Evolutionary conservation across 2,797 vertebrate genomes (phyloP).

Genomic region (Pangasius macronema): DNA sequence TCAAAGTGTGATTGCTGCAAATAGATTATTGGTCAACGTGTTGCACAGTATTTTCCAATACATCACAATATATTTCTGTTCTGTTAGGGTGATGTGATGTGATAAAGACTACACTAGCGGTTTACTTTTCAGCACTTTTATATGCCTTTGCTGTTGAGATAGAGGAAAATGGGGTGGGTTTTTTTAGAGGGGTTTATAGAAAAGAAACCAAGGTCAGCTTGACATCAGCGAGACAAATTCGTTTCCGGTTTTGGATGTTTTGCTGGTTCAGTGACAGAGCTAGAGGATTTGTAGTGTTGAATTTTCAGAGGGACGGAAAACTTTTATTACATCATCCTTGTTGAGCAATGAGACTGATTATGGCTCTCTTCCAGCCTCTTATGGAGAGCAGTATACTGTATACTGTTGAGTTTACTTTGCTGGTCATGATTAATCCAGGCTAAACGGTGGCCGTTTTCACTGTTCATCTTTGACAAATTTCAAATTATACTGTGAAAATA

Average conservation of each 20-base stretch:
- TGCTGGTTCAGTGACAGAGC: constrained; percentile 29
- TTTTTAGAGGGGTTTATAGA: neutral
- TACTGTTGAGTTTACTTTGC: neutral
- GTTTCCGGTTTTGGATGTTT: constrained; percentile 30
- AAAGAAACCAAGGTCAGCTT: neutral
- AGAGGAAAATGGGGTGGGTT: neutral
- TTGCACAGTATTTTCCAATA: neutral
- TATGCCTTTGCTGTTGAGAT: neutral
- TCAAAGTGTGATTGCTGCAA: neutral
- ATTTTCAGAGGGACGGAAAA: neutral
- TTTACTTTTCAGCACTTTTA: constrained; percentile 36
- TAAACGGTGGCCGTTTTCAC: neutral
- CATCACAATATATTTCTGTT: neutral
- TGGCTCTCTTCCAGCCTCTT: constrained; percentile 17
- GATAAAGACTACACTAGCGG: neutral
- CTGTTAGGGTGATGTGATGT: neutral
- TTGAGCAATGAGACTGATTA: constrained; percentile 14
- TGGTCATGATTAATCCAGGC: neutral
- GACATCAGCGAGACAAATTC: neutral
- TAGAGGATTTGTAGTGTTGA: neutral
- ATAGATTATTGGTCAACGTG: neutral
- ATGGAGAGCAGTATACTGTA: neutral
- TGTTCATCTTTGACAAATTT: neutral
- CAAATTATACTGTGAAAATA: neutral
- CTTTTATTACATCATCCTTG: constrained; percentile 29